Conservation (phyloP, 2,113 vertebrate species). For the Prionailurus bengalensis region DNA sequence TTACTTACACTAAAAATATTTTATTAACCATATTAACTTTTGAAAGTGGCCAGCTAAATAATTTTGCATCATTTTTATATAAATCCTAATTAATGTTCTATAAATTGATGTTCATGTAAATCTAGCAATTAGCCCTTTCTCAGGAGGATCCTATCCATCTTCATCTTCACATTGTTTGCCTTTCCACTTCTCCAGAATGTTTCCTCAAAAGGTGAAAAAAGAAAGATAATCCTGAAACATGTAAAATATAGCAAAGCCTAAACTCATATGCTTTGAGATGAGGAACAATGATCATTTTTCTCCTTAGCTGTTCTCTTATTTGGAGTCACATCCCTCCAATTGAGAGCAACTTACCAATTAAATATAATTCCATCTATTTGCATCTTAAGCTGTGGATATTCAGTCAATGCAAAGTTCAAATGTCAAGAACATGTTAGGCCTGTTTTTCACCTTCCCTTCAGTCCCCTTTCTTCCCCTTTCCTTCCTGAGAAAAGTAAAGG, state of each 20-base stretch:
- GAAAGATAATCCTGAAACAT: neutral
- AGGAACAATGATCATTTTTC: neutral
- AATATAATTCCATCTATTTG: neutral
- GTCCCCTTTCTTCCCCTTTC: neutral
- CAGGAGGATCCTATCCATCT: neutral
- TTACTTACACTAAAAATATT: conserved; percentile 47
- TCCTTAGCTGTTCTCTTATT: neutral
- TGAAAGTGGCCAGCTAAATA: conserved; percentile 16
- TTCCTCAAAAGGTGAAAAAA: neutral
- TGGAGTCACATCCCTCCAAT: neutral
- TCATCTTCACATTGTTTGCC: neutral
- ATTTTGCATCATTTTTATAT: conserved; percentile 50
- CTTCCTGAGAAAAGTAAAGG: neutral
- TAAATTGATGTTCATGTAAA: neutral
- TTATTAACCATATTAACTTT: conserved; percentile 36
- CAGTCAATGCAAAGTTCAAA: conserved; percentile 21
- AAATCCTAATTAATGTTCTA: conserved; percentile 24
- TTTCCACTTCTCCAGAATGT: conserved; percentile 2
- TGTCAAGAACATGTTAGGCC: neutral
- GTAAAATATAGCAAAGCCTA: neutral
- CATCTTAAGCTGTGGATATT: conserved; percentile 3
- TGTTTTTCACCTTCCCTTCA: neutral
- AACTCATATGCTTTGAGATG: neutral
- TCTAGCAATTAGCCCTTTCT: neutral
- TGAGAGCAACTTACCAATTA: neutral